Evolutionary conservation across 1,140 invertebrate genomes (phyloP).

Genomic region (Holotrichia oblita): DNA sequence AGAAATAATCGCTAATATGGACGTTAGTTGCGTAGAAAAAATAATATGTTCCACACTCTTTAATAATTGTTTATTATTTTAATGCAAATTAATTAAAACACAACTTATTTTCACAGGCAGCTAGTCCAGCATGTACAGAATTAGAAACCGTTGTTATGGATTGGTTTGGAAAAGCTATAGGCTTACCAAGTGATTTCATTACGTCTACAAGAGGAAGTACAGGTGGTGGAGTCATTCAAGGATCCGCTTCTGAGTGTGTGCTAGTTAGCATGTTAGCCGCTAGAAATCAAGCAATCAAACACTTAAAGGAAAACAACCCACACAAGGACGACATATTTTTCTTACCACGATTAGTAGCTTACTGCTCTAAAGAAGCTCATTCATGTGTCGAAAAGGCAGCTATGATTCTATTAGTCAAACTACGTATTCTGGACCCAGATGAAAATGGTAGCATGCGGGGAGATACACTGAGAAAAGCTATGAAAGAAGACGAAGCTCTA

Average conservation of each 20-base stretch:
- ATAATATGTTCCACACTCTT: no score
- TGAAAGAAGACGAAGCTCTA: slow-evolving; percentile 79
- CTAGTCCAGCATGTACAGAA: slow-evolving; percentile 96
- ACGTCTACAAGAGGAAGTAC: slow-evolving; percentile 75
- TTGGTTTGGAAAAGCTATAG: slow-evolving; percentile 95
- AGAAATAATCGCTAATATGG: no score
- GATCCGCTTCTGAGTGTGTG: slow-evolving; percentile 94
- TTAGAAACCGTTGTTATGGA: slow-evolving; percentile 97
- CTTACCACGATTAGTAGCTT: slow-evolving; percentile 88
- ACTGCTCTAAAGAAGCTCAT: slow-evolving; percentile 96
- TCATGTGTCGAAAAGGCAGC: slow-evolving; percentile 97
- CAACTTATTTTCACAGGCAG: slow-evolving; percentile 70
- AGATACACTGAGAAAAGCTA: slow-evolving; percentile 72
- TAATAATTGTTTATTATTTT: no score
- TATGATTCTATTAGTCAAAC: slow-evolving; percentile 89
- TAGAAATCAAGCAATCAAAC: slow-evolving; percentile 84
- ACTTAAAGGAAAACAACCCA: slow-evolving; percentile 72
- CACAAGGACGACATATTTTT: slow-evolving; percentile 86
- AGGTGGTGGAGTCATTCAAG: slow-evolving; percentile 93
- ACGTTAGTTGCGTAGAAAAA: no score
- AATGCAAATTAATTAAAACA: not conserved
- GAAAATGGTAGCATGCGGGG: slow-evolving; percentile 82
- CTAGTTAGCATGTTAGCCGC: slow-evolving; percentile 90
- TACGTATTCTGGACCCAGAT: slow-evolving; percentile 88
- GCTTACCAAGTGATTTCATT: slow-evolving; percentile 89